phyloP scores from a whole-genome alignment of 2,113 vertebrate species.

The Cryptotis parvus region DNA sequence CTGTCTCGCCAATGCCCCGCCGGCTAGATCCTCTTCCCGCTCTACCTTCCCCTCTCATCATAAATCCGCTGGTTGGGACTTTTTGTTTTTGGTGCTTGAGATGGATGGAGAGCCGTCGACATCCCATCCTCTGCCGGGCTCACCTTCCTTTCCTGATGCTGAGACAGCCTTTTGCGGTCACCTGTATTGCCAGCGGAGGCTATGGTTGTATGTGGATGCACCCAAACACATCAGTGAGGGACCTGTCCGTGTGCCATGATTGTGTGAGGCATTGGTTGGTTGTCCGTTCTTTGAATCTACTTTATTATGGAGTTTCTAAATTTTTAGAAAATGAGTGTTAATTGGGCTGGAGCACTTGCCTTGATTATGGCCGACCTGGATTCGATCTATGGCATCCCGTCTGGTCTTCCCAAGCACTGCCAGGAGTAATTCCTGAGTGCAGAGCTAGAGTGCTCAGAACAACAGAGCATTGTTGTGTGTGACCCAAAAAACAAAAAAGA shows the following conservation, averaged over 20 bases:
- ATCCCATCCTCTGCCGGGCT: neutral
- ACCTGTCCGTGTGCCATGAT: neutral
- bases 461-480: neutral
- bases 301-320: conserved; percentile 21
- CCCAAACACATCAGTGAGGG: conserved; percentile 39
- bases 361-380: too few relatives aligned
- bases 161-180: conserved; percentile 39
- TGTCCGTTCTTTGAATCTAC: conserved; percentile 3
- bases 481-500: neutral
- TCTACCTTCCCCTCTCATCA: conserved; percentile 16
- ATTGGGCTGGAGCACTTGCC: too few relatives aligned
- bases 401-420: too few relatives aligned
- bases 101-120: conserved; percentile 12
- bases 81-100: neutral
- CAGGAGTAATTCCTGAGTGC: too few relatives aligned
- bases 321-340: neutral
- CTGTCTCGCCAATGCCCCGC: neutral
- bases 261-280: neutral
- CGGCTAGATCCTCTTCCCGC: neutral
- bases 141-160: neutral
- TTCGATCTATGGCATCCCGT: too few relatives aligned
- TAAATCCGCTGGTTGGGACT: neutral
- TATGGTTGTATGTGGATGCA: conserved; percentile 19
- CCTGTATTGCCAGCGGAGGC: conserved; percentile 24
- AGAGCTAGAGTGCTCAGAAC: too few relatives aligned